phyloP scores from a whole-genome alignment of 2,888 invertebrate species.

The Hofmannophila pseudospretella region DNA sequence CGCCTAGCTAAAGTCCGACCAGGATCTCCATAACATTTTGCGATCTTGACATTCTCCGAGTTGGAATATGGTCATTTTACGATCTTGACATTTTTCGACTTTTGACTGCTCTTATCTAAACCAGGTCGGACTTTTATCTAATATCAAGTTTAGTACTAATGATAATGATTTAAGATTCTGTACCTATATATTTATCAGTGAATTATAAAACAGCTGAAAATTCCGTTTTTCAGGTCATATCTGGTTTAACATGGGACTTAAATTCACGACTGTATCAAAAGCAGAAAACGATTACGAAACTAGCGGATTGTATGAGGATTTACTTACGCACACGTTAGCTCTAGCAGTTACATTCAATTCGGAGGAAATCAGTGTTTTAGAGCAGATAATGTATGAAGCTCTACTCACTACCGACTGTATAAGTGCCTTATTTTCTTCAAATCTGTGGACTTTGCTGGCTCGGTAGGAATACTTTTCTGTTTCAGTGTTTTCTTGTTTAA shows the following conservation, averaged over 20 bases:
- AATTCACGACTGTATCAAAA: conserved; percentile 21
- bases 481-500: not conserved
- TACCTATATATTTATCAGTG: no score
- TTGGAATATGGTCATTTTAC: no score
- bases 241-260: conserved; percentile 42
- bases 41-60: no score
- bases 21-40: no score
- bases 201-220: no score
- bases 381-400: conserved; percentile 39
- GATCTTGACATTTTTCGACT: no score
- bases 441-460: conserved; percentile 51
- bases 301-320: conserved; percentile 41
- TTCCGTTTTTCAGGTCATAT: conserved; percentile 43
- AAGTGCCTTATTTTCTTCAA: conserved; percentile 48
- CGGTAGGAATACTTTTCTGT: conserved; percentile 33
- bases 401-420: conserved; percentile 39
- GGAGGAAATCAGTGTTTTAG: conserved; percentile 37
- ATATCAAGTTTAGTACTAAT: no score
- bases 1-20: no score
- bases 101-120: no score
- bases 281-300: conserved; percentile 8
- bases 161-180: no score
- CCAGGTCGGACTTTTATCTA: no score
- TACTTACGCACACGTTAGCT: conserved; percentile 34
- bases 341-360: conserved; percentile 30